Conservation (phyloP, 2,797 vertebrate genomes). For the Sarcophilus harrisii region DNA sequence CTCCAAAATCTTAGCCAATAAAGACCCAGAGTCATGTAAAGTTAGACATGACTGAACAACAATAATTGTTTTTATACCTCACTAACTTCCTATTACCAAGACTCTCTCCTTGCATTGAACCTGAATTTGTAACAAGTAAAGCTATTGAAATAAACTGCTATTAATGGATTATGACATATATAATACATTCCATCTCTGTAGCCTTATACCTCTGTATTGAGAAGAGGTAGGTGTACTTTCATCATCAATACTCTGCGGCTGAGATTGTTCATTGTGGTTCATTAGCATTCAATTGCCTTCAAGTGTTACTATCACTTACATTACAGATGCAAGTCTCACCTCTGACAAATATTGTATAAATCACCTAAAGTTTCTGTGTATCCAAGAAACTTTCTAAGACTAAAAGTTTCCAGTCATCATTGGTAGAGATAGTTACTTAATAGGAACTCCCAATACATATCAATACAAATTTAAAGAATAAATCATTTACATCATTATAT, state of each 20-base stretch:
- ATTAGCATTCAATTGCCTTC: not conserved
- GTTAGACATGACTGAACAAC: not conserved
- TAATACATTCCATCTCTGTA: not conserved
- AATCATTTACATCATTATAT: slow-evolving; percentile 51
- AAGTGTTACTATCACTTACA: not conserved
- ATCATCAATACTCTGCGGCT: not conserved
- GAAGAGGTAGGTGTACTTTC: not conserved
- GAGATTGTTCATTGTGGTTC: not conserved
- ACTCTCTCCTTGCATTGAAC: not conserved
- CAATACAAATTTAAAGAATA: not conserved
- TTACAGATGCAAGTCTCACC: not conserved
- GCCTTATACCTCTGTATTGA: not conserved
- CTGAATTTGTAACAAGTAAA: not conserved
- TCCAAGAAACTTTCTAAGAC: not conserved
- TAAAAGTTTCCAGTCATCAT: not conserved
- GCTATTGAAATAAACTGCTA: not conserved
- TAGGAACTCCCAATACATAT: slow-evolving; percentile 48
- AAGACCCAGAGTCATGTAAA: not conserved
- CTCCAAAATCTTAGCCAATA: not conserved
- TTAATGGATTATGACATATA: not conserved
- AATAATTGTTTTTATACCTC: not conserved
- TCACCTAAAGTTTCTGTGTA: not conserved
- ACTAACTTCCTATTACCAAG: not conserved
- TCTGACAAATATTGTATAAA: not conserved
- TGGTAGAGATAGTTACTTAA: not conserved